Conservation (phyloP, 1,140 invertebrate species). For the Tenebrio molitor region DNA sequence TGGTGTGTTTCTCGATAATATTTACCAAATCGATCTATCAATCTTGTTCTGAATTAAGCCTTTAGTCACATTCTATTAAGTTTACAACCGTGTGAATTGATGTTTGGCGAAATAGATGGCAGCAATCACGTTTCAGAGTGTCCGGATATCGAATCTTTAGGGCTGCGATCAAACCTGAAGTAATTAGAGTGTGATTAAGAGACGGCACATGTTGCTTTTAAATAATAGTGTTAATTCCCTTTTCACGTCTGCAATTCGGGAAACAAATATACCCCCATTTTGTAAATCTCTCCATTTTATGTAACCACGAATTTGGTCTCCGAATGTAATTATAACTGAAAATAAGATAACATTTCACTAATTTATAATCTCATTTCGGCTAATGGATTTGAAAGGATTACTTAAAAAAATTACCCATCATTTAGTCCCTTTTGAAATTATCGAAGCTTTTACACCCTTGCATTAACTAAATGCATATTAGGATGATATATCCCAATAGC, state of each 20-base stretch:
- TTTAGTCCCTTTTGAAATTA: not conserved
- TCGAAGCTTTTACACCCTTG: no score
- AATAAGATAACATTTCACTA: not conserved
- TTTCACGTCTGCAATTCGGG: not conserved
- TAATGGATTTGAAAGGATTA: constrained; percentile 11
- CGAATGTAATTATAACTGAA: no score
- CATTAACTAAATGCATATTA: no score
- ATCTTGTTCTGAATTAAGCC: no score
- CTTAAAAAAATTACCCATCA: constrained; percentile 14
- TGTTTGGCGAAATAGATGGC: constrained; percentile 14
- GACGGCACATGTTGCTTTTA: constrained; percentile 14
- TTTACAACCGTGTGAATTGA: constrained; percentile 1
- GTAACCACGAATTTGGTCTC: no score
- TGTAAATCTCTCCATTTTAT: not conserved
- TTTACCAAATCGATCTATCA: no score
- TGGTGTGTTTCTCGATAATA: no score
- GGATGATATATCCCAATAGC: no score
- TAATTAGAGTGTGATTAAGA: constrained; percentile 20
- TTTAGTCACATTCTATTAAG: constrained; percentile 27
- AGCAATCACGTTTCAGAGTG: constrained; percentile 18
- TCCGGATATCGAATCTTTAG: constrained; percentile 27
- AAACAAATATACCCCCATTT: not conserved
- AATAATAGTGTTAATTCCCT: constrained; percentile 9
- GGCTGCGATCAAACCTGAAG: not conserved
- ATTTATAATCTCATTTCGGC: constrained; percentile 4